Evolutionary conservation across 2,797 vertebrate species (phyloP), one percentile per base, ranked within the genome.

Genomic region (Coccyzus lansbergi): DNA sequence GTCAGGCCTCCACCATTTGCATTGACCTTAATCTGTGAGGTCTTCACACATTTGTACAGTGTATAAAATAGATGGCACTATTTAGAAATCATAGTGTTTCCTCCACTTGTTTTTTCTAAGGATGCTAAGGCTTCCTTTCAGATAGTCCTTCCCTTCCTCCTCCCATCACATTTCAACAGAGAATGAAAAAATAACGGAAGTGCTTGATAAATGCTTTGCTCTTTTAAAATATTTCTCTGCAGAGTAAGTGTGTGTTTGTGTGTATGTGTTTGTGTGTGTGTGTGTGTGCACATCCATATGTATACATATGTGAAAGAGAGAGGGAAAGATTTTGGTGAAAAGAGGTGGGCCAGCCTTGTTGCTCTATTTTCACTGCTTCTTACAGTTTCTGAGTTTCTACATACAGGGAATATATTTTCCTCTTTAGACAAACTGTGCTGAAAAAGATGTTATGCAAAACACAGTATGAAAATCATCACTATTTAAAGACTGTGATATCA

Each of bases 241-340:
- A 58, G 28, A 68, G 21, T 5, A 9, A n/a, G 9, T 3, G 5
- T 6, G 5, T 11, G 10, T 60, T 29, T 38, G 29, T 31, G 15
- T 6, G 4, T 12, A n/a, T n/a, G n/a, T n/a, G n/a, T n/a, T 8
- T 34, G 9, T 3, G 5, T 6, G 5, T 11, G 10, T 60, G n/a
- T 34, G 29, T 28, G 15, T 5, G 4, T 4, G 12, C 40, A n/a
- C 13, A 6, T 7, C 9, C 1, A 0, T 14, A 36, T 14, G 3
- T 33, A 20, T 15, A 24, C 15, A 2, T 3, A 11, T 10, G 26
- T 40, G 44, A 40, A 52, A 69, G 28, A 92, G 31, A 11, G 29
- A n/a, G 85, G 53, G 6, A 86, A 31, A 59, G 8, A 80, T 46
- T 76, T 80, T 63, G 46, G 28, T 62, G 14, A 12, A 69, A 52